Conservation (phyloP, 1,140 invertebrate genomes). For the Callitettix versicolor region DNA sequence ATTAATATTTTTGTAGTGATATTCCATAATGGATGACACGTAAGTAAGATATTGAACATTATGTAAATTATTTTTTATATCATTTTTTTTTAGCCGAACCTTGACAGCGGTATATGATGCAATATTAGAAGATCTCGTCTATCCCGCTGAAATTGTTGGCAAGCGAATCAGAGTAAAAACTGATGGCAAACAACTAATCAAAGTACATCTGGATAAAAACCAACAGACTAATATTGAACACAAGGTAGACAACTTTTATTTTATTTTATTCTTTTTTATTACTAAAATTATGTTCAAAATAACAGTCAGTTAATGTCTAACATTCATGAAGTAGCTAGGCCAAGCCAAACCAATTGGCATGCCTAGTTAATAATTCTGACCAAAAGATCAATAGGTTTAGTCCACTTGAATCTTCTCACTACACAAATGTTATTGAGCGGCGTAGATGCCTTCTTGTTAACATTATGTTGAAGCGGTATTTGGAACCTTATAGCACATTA, state of each 20-base stretch:
- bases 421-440: no score
- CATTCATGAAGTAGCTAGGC: no score
- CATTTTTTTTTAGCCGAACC: slow-evolving; percentile 57
- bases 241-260: slow-evolving; percentile 61
- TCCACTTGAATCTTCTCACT: no score
- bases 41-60: no score
- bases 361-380: no score
- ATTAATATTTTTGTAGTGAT: no score
- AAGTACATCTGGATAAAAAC: slow-evolving; percentile 97
- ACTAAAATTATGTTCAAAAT: not conserved
- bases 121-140: slow-evolving; percentile 94
- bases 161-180: slow-evolving; percentile 92
- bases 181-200: slow-evolving; percentile 91
- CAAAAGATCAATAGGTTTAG: no score
- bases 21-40: no score
- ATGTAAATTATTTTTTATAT: not conserved
- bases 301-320: not conserved
- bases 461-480: no score
- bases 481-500: no score
- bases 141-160: slow-evolving; percentile 98
- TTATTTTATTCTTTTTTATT: not conserved
- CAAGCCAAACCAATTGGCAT: no score
- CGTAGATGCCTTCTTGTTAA: no score
- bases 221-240: slow-evolving; percentile 99
- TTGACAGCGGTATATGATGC: slow-evolving; percentile 95